A percentile compares a stretch with the other conserved stretches of the same genome.
Evolutionary conservation across 2,888 invertebrate species (phyloP).

Genomic region (Coleophora deauratella): DNA sequence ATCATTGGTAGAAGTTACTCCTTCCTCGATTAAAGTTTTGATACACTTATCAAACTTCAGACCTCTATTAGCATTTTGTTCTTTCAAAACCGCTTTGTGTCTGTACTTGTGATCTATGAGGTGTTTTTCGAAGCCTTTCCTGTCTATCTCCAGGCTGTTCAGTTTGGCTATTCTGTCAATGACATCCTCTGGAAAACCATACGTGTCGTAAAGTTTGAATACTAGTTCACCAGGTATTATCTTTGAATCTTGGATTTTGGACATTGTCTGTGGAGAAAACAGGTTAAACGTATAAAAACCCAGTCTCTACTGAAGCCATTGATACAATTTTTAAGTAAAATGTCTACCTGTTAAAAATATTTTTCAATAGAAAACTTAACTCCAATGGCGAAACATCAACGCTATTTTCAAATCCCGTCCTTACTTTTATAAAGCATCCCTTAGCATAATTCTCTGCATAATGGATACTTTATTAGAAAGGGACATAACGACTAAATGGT

Average conservation of each 20-base stretch:
- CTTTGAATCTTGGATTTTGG: conserved; percentile 34
- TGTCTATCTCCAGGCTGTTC: conserved; percentile 77
- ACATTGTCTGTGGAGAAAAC: conserved; percentile 42
- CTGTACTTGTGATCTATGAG: conserved; percentile 64
- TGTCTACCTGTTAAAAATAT: no score
- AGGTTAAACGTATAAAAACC: neutral
- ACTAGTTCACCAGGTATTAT: conserved; percentile 78
- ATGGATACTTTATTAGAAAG: no score
- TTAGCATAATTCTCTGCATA: no score
- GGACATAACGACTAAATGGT: no score
- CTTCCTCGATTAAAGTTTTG: conserved; percentile 51
- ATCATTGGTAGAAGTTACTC: conserved; percentile 76
- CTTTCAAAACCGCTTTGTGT: conserved; percentile 60
- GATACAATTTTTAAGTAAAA: no score
- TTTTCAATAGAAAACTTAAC: no score
- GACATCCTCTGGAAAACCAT: conserved; percentile 82
- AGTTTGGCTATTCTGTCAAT: conserved; percentile 78
- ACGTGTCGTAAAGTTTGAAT: conserved; percentile 84
- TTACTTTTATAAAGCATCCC: no score
- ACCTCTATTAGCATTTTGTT: conserved; percentile 41
- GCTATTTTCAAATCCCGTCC: no score
- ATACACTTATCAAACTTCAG: conserved; percentile 54
- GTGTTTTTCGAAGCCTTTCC: conserved; percentile 71
- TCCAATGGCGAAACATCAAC: no score
- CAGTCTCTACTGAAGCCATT: no score